These are phyloP conservation scores for Lasioglossum albipes DNA, from an alignment of 1,140 invertebrate genomes.

Conservation along the genomic window DNA sequence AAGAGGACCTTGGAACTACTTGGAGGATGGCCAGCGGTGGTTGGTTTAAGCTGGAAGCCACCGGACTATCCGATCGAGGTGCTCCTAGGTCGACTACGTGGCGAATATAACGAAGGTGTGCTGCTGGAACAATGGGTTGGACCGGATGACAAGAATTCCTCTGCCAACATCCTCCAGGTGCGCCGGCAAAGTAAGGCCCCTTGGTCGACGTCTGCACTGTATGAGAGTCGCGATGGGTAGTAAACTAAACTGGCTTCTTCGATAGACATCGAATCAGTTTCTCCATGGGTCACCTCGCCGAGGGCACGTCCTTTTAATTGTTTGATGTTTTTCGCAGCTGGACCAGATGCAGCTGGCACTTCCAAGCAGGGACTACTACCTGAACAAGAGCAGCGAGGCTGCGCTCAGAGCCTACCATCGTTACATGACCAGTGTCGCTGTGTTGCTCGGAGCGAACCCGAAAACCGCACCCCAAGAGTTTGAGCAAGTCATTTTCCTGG, in stretches of 20 bases:
- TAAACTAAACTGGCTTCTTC: not conserved
- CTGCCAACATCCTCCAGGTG: constrained; percentile 92
- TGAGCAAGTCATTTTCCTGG: constrained; percentile 86
- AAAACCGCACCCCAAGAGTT: constrained; percentile 84
- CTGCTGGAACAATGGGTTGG: constrained; percentile 90
- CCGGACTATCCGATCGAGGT: constrained; percentile 82
- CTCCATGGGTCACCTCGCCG: not conserved
- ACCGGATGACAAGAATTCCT: constrained; percentile 92
- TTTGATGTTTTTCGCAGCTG: constrained; percentile 79
- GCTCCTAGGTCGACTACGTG: constrained; percentile 85
- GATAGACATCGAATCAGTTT: not conserved
- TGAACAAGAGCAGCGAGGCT: constrained; percentile 85
- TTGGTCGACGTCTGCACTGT: constrained; percentile 65
- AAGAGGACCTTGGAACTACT: constrained; percentile 82
- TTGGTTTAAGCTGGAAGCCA: constrained; percentile 83
- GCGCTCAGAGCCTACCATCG: constrained; percentile 87
- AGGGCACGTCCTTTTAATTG: not conserved
- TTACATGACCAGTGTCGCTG: constrained; percentile 89
- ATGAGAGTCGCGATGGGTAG: constrained; percentile 4
- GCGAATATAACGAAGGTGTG: constrained; percentile 87
- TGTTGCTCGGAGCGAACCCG: constrained; percentile 86
- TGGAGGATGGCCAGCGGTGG: constrained; percentile 90
- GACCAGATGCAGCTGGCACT: constrained; percentile 90
- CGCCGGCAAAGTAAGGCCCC: constrained; percentile 76
- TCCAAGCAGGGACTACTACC: constrained; percentile 90